phyloP scores from a whole-genome alignment of 2,888 invertebrate genomes.

The Cephus runcator region DNA sequence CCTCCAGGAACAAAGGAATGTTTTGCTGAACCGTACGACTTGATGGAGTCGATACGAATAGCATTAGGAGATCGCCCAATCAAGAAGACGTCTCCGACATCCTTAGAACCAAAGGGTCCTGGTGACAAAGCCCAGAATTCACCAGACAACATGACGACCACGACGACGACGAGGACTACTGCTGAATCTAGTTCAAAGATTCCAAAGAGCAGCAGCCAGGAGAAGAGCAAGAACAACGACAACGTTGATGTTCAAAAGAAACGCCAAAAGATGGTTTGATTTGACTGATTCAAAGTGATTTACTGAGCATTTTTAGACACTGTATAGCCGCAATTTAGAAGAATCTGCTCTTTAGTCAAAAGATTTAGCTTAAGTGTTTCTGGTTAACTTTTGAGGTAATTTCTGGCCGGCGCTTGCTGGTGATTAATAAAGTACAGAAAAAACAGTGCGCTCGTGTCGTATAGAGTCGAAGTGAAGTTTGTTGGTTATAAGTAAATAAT shows the following conservation, averaged over 20 bases:
- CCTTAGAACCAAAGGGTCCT: slow-evolving; percentile 25
- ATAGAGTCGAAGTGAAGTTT: neutral
- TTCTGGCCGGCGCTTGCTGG: neutral
- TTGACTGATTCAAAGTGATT: neutral
- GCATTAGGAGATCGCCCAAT: slow-evolving; percentile 67
- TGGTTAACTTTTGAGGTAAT: neutral
- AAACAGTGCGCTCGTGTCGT: neutral
- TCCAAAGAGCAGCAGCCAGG: neutral
- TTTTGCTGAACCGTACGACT: slow-evolving; percentile 69
- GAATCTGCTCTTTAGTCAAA: neutral
- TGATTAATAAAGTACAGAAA: neutral
- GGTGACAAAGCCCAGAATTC: slow-evolving; percentile 39
- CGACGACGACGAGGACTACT: neutral
- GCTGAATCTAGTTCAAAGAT: neutral
- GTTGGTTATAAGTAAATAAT: slow-evolving; percentile 3
- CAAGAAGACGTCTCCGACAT: neutral
- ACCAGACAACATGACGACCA: neutral
- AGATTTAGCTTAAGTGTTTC: neutral
- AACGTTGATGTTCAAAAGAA: slow-evolving; percentile 48
- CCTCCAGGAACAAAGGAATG: slow-evolving; percentile 74
- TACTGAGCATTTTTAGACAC: neutral
- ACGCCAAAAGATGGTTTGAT: slow-evolving; percentile 62
- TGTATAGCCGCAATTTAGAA: neutral
- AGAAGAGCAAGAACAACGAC: slow-evolving; percentile 39
- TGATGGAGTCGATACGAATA: slow-evolving; percentile 73